Base-by-base conservation (phyloP, 2,888 invertebrate species). In the Ormyrus thymus region DNA sequence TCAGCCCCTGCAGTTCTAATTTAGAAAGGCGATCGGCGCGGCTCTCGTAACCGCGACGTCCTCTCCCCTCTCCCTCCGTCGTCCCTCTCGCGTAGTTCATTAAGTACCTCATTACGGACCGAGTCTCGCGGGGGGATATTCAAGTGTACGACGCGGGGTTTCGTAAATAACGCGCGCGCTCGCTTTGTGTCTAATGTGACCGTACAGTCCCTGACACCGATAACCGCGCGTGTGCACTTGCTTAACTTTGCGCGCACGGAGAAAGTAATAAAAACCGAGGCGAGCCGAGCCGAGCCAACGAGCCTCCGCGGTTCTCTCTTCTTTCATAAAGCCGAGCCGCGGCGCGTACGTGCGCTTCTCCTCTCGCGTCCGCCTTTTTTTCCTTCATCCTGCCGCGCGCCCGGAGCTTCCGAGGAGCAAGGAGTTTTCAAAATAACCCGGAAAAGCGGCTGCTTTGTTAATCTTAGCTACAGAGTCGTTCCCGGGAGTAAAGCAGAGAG, bases 171-270 rank as follows among this genome's bases (percentile, higher is more conserved):
- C n/a, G 11, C 43, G 56, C 6, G 45, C 55, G 7, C 7, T 78
- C 50, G 70, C 78, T 78, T 78, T 74, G 68, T 74, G 74, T 74
- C 64, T 68, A 69, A 69, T 73, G 65, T 62, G 68, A 73, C 72
- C 55, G 69, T 62, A 55, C 68, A 79, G 81, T 81, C 84, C 83
- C 81, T 84, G 83, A 83, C 84, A 83, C 83, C 80, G 81, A 83
- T 84, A 83, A 81, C 71, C 29, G 15, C 50, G 45, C 13, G 50
- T n/a, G 10, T n/a, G 29, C 74, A 80, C 81, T 84, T 84, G 81
- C 83, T 69, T 75, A 84, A 83, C 74, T 59, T 73, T 59, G 43
- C 58, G 48, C 64, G 58, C 45, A 10, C 11, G 43, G 64, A 74
- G 71, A 77, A 77, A 77, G 71, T 77, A 70, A 77, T 77, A 71